Percentiles rank a stretch among this genome's conserved stretches.
These are phyloP conservation scores for Falco naumanni DNA, from an alignment of 2,797 vertebrate genomes.

Conservation along the genomic window DNA sequence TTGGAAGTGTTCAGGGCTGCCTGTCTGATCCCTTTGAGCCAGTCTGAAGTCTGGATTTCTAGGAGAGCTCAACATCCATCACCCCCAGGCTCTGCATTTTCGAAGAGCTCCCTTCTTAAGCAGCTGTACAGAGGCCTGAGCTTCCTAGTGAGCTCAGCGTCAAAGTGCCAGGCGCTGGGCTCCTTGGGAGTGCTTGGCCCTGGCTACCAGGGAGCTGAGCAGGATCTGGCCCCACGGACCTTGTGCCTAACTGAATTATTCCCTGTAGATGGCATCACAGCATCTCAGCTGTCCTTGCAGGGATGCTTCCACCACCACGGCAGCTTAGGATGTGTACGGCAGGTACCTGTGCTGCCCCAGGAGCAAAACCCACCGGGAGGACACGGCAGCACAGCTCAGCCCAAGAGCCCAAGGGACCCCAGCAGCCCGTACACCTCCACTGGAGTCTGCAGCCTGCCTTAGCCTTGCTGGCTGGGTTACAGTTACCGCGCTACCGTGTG, in stretches of 20 bases:
- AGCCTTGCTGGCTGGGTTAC: neutral
- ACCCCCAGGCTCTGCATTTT: neutral
- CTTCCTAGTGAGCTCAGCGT: neutral
- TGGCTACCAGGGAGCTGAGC: neutral
- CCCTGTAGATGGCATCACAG: conserved; percentile 42
- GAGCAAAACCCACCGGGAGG: neutral
- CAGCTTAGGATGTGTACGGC: rapidly evolving
- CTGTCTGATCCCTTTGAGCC: neutral
- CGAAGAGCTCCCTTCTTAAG: neutral
- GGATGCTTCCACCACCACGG: neutral
- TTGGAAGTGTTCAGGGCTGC: neutral
- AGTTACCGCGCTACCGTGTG: neutral
- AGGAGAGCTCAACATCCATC: neutral
- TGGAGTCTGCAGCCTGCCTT: neutral
- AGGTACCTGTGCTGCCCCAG: neutral
- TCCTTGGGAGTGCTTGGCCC: neutral
- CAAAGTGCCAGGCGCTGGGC: rapidly evolving
- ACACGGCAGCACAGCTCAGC: neutral
- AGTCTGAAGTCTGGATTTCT: neutral
- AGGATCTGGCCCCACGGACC: neutral
- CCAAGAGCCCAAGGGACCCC: rapidly evolving
- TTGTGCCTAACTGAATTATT: neutral
- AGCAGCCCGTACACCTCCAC: neutral
- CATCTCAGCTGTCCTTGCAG: neutral
- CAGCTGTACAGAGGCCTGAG: neutral